Base-by-base conservation (phyloP, 2,797 vertebrate species). In the Sciaenops ocellatus region DNA sequence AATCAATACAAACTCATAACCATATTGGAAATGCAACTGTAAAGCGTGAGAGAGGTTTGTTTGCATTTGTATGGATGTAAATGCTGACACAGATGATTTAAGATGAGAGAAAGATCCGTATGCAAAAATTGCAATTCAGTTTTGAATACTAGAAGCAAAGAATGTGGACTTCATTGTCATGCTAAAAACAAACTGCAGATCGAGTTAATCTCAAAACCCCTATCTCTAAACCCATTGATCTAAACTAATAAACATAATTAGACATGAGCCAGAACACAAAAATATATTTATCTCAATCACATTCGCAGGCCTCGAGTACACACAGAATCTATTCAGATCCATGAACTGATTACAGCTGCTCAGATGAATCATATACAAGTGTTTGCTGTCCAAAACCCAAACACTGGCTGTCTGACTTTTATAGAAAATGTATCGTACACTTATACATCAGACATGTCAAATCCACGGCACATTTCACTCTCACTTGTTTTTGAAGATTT, bases 121-220 rank as follows among this genome's bases (percentile, higher is more conserved):
- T 63, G n/a, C 5, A 56, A 63, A 60, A 61, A 51, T 0, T 47
- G 51, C 7, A 67, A 75, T 72, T 82, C 13, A 11, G 18, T 73
- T 64, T 61, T 62, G 26, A 73, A 70, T 5, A 65, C 42, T 34
- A 15, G 18, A 67, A 69, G 22, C 48, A 6, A 10, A 51, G 63
- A 81, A 73, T 55, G 48, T 3, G 10, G 76, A 69, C 52, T 77
- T 67, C 28, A 69, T 66, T 66, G 70, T 76, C 48, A 71, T 22
- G 74, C 79, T 63, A 69, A 65, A 78, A 87, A 76, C 68, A 88
- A 84, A 73, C 69, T 15, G 69, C 1, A 20, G 69, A 82, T 85
- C 50, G 69, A 73, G 41, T 72, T 79, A 70, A 86, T 78, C 75
- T 54, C 17, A 42, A 77, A 69, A 50, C 20, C 50, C 28, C 41